A percentile compares a stretch with the other conserved stretches of the same genome.
phyloP scores from a whole-genome alignment of 2,113 vertebrate species.

The Otocyon megalotis region DNA sequence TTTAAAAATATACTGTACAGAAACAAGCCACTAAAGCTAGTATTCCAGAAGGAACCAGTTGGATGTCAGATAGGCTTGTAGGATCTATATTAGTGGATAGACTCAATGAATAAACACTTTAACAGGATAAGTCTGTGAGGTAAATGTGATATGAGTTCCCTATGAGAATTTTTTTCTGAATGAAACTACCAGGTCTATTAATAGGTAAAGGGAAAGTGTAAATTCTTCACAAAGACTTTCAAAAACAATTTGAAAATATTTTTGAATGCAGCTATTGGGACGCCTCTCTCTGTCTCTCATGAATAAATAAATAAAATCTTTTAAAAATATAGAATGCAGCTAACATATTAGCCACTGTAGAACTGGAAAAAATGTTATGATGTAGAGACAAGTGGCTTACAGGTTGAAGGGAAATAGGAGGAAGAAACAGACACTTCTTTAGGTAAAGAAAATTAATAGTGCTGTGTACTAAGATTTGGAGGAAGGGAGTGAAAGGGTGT shows the following conservation, averaged over 20 bases:
- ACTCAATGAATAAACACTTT: background rate
- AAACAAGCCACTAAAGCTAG: background rate
- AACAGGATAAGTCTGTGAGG: background rate
- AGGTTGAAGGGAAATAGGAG: background rate
- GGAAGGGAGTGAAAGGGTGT: background rate
- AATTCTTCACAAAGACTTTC: background rate
- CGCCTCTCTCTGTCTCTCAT: too few relatives aligned
- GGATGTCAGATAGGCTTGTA: background rate
- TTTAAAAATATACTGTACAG: background rate
- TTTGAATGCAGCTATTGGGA: background rate
- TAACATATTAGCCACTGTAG: background rate
- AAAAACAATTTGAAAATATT: slow-evolving; percentile 31
- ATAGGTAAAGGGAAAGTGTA: background rate
- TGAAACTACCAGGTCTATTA: background rate
- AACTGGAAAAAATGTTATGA: background rate
- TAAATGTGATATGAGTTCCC: background rate
- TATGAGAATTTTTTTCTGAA: background rate
- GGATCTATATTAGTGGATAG: background rate
- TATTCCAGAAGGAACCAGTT: background rate
- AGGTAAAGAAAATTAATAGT: background rate
- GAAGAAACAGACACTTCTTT: background rate
- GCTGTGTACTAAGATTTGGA: background rate
- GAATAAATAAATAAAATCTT: background rate
- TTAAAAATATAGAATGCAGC: background rate
- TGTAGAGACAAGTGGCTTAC: background rate